phyloP scores from a whole-genome alignment of 2,797 vertebrate species.

The Rhinophrynus dorsalis region DNA sequence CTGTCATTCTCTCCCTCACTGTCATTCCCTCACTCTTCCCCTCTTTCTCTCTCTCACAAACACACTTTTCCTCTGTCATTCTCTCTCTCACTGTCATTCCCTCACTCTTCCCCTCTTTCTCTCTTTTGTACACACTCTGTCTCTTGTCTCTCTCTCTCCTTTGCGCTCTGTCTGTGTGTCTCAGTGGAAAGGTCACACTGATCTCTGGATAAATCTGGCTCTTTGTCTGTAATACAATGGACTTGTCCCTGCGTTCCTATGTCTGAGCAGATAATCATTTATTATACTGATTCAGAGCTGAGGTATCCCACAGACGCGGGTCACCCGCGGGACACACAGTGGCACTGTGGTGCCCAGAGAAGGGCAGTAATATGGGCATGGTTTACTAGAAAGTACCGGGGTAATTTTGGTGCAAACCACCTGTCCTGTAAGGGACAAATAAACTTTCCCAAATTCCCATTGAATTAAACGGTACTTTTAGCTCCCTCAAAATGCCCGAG shows the following conservation, averaged over 20 bases:
- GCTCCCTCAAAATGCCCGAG: too few species aligned
- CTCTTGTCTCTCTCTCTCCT: not conserved
- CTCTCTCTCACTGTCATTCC: not conserved
- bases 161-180: not conserved
- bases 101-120: not conserved
- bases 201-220: constrained; percentile 23
- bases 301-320: constrained; percentile 24
- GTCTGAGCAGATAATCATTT: constrained; percentile 34
- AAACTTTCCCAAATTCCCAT: too few species aligned
- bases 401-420: too few species aligned
- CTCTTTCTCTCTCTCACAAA: not conserved
- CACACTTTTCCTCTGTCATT: not conserved
- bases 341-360: not conserved
- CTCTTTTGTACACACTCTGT: not conserved
- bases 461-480: too few species aligned
- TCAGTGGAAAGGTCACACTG: constrained; percentile 34
- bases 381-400: too few species aligned
- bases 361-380: too few species aligned
- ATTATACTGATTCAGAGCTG: constrained; percentile 28
- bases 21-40: not conserved
- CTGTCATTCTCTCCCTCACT: not conserved
- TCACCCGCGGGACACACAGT: constrained; percentile 19
- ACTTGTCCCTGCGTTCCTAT: constrained; percentile 20
- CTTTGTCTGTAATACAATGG: constrained; percentile 43
- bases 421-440: too few species aligned